Conservation (phyloP, 2,113 vertebrate species). For the Lophius piscatorius region DNA sequence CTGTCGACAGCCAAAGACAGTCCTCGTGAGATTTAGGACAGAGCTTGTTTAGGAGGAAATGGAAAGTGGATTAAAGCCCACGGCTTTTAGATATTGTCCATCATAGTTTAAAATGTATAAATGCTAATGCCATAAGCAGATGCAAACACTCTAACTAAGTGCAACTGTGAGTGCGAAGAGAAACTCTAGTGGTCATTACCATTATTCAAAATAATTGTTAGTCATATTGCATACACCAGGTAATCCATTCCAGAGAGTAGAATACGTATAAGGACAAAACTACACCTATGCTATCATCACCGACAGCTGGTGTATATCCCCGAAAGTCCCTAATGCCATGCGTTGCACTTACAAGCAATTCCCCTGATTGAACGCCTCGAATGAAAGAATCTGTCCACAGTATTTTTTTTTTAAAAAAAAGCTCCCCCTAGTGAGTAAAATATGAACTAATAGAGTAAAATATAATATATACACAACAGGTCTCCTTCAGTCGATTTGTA, state of each 20-base stretch:
- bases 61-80: constrained; percentile 34
- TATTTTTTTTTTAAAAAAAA: no score
- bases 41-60: constrained; percentile 13
- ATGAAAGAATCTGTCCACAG: no score
- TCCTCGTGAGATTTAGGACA: constrained; percentile 8
- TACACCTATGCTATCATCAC: no score
- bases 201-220: constrained; percentile 35
- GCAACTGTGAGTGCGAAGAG: constrained; percentile 5
- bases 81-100: constrained; percentile 35
- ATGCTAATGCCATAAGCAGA: constrained; percentile 28
- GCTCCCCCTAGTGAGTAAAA: no score
- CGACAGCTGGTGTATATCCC: no score
- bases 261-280: no score
- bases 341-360: no score
- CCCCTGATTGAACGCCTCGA: no score
- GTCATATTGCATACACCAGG: constrained; percentile 17
- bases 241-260: constrained; percentile 15
- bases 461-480: no score
- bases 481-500: no score
- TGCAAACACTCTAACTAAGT: constrained; percentile 25
- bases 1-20: constrained; percentile 32
- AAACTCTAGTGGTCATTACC: constrained; percentile 9
- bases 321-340: no score
- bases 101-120: constrained; percentile 17
- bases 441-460: no score